Evolutionary conservation across 2,888 invertebrate species (phyloP).

Genomic region (Acanthosoma haemorrhoidale): DNA sequence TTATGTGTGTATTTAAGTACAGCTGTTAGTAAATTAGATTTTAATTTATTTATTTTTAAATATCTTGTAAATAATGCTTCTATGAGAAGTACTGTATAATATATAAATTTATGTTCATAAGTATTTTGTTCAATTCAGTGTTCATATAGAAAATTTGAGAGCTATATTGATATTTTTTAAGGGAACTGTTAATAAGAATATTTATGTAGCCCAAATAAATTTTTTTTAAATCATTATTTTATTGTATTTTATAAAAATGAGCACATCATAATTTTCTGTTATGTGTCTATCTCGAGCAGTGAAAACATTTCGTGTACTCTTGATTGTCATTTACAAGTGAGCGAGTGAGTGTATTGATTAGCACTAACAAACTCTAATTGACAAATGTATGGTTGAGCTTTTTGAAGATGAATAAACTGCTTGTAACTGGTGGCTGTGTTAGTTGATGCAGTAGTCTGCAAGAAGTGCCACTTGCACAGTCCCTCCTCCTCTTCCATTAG

Average conservation of each 20-base stretch:
- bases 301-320: not conserved
- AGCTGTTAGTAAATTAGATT: no score
- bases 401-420: constrained; percentile 22
- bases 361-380: constrained; percentile 22
- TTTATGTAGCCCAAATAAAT: no score
- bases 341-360: constrained; percentile 11
- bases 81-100: no score
- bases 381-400: constrained; percentile 9
- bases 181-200: not conserved
- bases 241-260: not conserved
- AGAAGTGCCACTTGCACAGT: not conserved
- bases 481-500: not conserved
- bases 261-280: no score
- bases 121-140: no score
- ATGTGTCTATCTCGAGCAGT: not conserved
- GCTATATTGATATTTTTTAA: not conserved
- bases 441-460: not conserved
- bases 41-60: no score
- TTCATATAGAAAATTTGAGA: no score
- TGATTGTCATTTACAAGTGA: not conserved
- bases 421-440: constrained; percentile 18
- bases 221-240: not conserved
- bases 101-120: no score
- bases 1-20: no score
- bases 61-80: no score